Conservation (phyloP, 2,797 vertebrate genomes). For the Pseudotriccus pelzelni region DNA sequence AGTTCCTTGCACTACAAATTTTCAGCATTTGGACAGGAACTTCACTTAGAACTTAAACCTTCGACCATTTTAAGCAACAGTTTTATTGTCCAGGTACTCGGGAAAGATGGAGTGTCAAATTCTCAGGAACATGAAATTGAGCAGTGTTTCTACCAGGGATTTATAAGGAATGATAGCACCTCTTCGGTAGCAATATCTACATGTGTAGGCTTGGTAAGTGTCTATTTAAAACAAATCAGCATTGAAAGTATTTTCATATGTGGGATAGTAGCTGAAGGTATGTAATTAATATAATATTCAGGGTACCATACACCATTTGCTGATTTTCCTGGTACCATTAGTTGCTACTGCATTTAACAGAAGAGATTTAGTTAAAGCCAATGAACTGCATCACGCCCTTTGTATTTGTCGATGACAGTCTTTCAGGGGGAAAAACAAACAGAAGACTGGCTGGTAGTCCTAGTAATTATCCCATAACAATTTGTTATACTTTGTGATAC, state of each 20-base stretch:
- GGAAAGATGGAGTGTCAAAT: constrained; percentile 80
- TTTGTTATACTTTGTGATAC: background rate
- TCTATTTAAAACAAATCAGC: background rate
- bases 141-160: constrained; percentile 94
- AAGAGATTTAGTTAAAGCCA: constrained; percentile 37
- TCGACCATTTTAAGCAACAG: constrained; percentile 85
- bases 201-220: constrained; percentile 93
- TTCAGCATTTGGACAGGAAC: constrained; percentile 90
- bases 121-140: constrained; percentile 73
- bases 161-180: constrained; percentile 86
- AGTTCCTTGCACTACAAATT: constrained; percentile 87
- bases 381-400: background rate
- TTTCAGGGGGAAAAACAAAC: background rate
- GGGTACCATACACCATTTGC: background rate
- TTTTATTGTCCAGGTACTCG: constrained; percentile 88
- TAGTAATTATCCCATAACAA: background rate
- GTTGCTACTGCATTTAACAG: constrained; percentile 30
- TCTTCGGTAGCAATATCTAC: constrained; percentile 93
- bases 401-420: background rate
- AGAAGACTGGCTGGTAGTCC: background rate
- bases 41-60: constrained; percentile 89
- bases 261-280: background rate
- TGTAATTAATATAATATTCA: background rate
- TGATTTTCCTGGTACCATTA: constrained; percentile 2
- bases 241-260: background rate